A percentile compares a stretch with the other conserved stretches of the same genome.
Conservation (phyloP, 2,888 invertebrate genomes). For the Acanthosepion esculentum region DNA sequence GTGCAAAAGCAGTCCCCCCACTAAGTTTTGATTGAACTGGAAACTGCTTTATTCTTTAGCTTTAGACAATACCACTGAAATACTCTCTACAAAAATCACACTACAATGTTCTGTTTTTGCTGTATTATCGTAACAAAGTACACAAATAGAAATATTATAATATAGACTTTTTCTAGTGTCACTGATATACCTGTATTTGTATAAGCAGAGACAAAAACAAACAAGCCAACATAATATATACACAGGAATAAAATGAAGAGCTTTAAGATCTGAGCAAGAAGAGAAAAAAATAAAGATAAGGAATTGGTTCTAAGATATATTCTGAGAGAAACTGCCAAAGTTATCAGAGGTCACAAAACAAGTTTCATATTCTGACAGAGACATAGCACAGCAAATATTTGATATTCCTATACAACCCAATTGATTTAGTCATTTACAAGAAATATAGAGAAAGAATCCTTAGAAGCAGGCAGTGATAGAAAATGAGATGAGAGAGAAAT, state of each 20-base stretch:
- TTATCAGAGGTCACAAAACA: neutral
- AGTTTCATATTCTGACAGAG: constrained; percentile 22
- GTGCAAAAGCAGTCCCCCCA: no score
- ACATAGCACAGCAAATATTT: neutral
- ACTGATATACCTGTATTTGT: neutral
- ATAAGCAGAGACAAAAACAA: neutral
- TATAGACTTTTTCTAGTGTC: neutral
- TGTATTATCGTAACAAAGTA: no score
- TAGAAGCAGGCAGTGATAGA: neutral
- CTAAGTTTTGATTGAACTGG: no score
- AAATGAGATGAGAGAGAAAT: neutral
- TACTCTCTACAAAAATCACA: no score
- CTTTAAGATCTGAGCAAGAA: no score
- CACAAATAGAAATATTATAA: no score
- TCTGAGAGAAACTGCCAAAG: neutral
- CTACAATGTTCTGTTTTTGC: no score
- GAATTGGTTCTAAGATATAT: neutral
- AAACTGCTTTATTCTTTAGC: no score
- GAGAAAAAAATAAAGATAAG: neutral
- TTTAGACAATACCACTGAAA: no score
- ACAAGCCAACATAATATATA: no score
- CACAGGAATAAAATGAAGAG: no score
- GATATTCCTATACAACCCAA: neutral
- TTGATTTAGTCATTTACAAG: constrained; percentile 33
- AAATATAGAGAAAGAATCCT: neutral